Evolutionary conservation across 2,888 invertebrate genomes (phyloP).

Genomic region (Endomychus coccineus): DNA sequence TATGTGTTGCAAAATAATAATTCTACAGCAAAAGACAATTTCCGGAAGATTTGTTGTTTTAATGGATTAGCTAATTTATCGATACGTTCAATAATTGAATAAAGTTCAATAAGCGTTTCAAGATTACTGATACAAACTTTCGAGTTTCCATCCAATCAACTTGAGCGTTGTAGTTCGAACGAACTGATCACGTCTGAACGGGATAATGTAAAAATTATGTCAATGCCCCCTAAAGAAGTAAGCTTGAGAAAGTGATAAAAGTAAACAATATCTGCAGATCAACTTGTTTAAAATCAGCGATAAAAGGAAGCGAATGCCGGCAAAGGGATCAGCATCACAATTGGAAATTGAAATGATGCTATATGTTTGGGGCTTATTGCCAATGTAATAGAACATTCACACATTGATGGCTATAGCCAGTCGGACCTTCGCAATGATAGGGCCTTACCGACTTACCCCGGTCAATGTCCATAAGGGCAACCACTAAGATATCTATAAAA

Average conservation of each 20-base stretch:
- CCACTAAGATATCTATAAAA: too few species aligned
- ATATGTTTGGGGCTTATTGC: conserved; percentile 40
- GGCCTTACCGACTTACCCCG: background rate
- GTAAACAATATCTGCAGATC: conserved; percentile 20
- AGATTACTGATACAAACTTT: too few species aligned
- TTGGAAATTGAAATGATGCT: conserved; percentile 43
- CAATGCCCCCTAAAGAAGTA: conserved; percentile 9
- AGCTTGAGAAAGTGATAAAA: conserved; percentile 14
- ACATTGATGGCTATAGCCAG: conserved; percentile 38
- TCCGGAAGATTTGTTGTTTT: too few species aligned
- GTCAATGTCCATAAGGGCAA: too few species aligned
- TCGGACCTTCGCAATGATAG: conserved; percentile 26
- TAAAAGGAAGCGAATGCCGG: conserved; percentile 29
- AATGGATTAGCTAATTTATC: too few species aligned
- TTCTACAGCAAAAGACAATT: too few species aligned
- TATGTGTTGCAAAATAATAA: too few species aligned
- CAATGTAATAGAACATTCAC: conserved; percentile 41
- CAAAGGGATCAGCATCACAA: conserved; percentile 37
- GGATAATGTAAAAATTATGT: conserved; percentile 16
- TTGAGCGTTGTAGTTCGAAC: too few species aligned
- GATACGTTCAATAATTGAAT: too few species aligned
- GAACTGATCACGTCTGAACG: conserved; percentile 9
- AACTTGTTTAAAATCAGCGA: conserved; percentile 29
- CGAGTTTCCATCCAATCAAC: too few species aligned
- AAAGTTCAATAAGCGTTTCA: too few species aligned